These are phyloP conservation scores for Mimas tiliae DNA, from an alignment of 2,888 invertebrate species.

Conservation along the genomic window DNA sequence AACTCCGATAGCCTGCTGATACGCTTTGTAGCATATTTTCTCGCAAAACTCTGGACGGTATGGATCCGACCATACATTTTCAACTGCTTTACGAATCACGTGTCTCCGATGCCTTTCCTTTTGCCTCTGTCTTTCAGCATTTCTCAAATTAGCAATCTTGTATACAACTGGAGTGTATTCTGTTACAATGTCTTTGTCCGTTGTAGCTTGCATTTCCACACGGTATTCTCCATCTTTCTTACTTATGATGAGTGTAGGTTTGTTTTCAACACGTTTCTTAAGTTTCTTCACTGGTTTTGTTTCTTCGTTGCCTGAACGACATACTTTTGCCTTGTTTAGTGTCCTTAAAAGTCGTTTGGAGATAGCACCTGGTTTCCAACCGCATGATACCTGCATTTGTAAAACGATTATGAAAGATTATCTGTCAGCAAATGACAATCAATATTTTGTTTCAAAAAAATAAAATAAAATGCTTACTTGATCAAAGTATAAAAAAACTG, in stretches of 20 bases:
- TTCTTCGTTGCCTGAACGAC: constrained; percentile 25
- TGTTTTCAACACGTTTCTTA: constrained; percentile 58
- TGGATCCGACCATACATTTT: constrained; percentile 56
- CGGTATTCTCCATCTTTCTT: constrained; percentile 67
- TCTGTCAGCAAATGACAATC: not conserved
- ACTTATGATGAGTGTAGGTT: constrained; percentile 63
- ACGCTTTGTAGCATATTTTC: constrained; percentile 58
- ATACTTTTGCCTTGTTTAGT: constrained; percentile 58
- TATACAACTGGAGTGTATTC: constrained; percentile 62
- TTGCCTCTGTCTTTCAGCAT: constrained; percentile 53
- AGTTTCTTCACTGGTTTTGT: constrained; percentile 49
- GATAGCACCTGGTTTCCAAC: constrained; percentile 76
- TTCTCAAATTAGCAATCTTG: constrained; percentile 59
- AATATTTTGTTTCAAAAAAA: constrained; percentile 16
- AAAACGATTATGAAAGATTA: constrained; percentile 11
- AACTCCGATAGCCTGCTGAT: constrained; percentile 58
- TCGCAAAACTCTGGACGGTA: constrained; percentile 63
- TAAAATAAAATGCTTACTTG: constrained; percentile 29
- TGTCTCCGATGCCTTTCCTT: constrained; percentile 46
- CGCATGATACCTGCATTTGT: constrained; percentile 53
- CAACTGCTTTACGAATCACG: constrained; percentile 49
- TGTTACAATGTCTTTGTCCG: constrained; percentile 40
- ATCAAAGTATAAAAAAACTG: constrained; percentile 33
- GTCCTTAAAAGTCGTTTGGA: constrained; percentile 62
- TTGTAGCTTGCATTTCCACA: constrained; percentile 63